Base-by-base conservation (phyloP, 1,140 invertebrate species). In the Eriosoma lanigerum region DNA sequence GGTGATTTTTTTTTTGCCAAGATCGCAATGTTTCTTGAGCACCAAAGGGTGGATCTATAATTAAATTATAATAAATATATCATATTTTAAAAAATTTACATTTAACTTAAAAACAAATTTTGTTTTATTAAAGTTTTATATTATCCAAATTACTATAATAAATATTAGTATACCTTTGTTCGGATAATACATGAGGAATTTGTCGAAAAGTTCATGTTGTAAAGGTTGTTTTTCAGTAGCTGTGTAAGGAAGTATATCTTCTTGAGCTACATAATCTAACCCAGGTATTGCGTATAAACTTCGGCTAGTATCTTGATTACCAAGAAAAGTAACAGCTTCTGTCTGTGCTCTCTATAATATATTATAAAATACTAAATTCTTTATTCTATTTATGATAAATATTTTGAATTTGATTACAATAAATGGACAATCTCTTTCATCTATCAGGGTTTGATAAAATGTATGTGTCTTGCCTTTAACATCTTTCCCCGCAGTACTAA, bases 1-100 rank as follows among this genome's bases (percentile, higher is more conserved):
- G 95, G 87, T 98, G 95, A 88, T 98, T 98, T 85, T 96, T 97
- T 84, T 98, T 95, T 86, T 98, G 96, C 96, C 96, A 98, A 0
- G 95, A 94, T 83, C 91, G 89, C 3, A 99, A 87, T 0, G 96
- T 97, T 84, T 98, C 96, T 86, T 94, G 91, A 0, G 94, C 91
- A 75, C 91, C 87, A 88, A 96, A 98, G 1, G 93, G 92, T 1
- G 94, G 94, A 86, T 96, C 94, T 89, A 84, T 64, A 84, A 17
- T 48, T 12, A 24, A 24, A 68, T 24, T 60, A 66, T 52, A n/a
- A n/a, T 50, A 2, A 24, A 24, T 29, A 54, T 54, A 66, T 44
- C 6, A 66, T 21, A 4, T n/a, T n/a, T n/a, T 44, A 66, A 66
- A 21, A 3, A 38, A 4, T 38, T 38, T 38, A 38, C 32, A 38